Evolutionary conservation across 2,113 vertebrate genomes (phyloP).

Genomic region (Tragelaphus buxtoni): DNA sequence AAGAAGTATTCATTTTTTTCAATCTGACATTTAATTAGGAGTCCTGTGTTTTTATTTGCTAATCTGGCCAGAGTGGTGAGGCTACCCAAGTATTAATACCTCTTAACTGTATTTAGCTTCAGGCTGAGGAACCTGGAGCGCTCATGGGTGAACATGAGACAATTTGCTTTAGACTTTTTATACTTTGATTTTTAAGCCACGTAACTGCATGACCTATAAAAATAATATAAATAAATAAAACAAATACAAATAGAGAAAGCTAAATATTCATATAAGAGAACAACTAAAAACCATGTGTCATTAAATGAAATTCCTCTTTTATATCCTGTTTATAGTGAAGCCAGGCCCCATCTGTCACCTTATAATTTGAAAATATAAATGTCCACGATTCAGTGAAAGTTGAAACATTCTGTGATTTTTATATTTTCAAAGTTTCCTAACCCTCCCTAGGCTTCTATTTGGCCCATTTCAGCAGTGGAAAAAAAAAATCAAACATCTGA

Average conservation of each 20-base stretch:
- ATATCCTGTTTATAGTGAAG: background rate
- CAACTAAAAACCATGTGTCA: background rate
- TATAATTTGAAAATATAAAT: constrained; percentile 36
- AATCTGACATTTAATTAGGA: background rate
- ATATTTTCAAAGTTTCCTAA: background rate
- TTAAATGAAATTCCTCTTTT: constrained; percentile 4
- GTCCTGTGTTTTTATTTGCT: background rate
- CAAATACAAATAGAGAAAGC: background rate
- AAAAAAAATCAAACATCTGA: constrained; percentile 66
- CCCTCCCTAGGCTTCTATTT: background rate
- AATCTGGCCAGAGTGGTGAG: no score
- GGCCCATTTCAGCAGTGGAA: constrained; percentile 24
- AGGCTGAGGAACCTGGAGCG: accelerated
- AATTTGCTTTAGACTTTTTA: background rate
- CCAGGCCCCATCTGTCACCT: background rate
- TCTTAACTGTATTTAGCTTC: no score
- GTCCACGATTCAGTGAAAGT: background rate
- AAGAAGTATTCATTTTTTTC: background rate
- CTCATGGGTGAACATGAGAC: background rate
- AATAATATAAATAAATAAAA: background rate
- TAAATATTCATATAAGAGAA: background rate
- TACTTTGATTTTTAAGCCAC: background rate
- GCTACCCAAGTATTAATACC: background rate
- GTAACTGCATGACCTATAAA: background rate
- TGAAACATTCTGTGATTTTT: background rate